Conservation (phyloP, 2,888 invertebrate species). For the Lamproptera curius region DNA sequence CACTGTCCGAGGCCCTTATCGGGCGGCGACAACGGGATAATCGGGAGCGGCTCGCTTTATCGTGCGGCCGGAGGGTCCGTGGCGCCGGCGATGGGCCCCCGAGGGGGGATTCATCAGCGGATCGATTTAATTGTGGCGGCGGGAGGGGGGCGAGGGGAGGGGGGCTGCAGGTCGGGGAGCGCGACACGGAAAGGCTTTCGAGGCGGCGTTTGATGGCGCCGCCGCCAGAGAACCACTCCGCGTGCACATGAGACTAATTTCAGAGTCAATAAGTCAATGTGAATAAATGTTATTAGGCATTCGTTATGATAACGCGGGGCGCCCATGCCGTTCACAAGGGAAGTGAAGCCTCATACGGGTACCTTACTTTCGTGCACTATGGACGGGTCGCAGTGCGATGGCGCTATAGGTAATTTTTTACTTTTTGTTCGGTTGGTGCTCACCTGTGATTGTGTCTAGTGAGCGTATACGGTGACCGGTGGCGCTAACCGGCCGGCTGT, state of each 20-base stretch:
- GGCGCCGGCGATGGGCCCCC: constrained; percentile 6
- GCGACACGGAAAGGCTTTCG: constrained; percentile 75
- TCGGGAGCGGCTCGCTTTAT: constrained; percentile 10
- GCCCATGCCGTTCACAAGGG: neutral
- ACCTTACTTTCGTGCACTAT: too few relatives aligned
- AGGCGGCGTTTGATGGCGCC: constrained; percentile 61
- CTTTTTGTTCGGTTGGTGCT: too few relatives aligned
- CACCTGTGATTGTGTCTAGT: too few relatives aligned
- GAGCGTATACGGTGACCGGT: neutral
- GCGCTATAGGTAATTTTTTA: too few relatives aligned
- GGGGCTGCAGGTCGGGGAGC: constrained; percentile 27
- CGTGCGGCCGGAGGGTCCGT: neutral
- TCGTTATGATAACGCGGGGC: neutral
- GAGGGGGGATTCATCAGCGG: constrained; percentile 31
- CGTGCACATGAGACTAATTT: constrained; percentile 3
- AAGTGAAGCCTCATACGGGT: too few relatives aligned
- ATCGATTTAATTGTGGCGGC: constrained; percentile 36
- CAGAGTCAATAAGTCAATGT: constrained; percentile 12
- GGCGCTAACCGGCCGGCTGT: neutral
- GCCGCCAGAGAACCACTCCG: constrained; percentile 31
- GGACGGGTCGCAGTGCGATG: too few relatives aligned
- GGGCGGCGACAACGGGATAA: too few relatives aligned
- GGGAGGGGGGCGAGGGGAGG: constrained; percentile 27
- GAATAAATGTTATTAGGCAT: constrained; percentile 8
- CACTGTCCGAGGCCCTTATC: too few relatives aligned